Conservation (phyloP, 2,888 invertebrate species). For the Mythimna albipuncta region DNA sequence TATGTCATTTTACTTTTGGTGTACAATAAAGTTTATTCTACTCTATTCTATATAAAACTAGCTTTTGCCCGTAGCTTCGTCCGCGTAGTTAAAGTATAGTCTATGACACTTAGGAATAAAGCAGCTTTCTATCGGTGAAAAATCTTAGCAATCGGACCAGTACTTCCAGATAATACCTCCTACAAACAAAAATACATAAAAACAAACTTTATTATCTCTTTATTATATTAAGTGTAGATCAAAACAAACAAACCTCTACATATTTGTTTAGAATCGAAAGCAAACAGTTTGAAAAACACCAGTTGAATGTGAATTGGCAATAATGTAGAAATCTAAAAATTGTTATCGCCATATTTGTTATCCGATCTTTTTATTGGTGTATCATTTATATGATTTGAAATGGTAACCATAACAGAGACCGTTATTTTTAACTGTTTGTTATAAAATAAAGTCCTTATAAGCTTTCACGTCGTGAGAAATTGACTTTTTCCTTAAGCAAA, state of each 20-base stretch:
- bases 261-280: background rate
- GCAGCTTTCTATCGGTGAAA: no score
- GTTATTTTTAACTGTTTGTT: slow-evolving; percentile 25
- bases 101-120: no score
- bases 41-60: background rate
- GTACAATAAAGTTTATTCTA: no score
- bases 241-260: background rate
- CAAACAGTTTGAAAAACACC: background rate
- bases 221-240: background rate
- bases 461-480: no score
- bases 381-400: slow-evolving; percentile 15
- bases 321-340: slow-evolving; percentile 18
- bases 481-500: no score
- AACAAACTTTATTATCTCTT: no score
- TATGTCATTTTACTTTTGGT: no score
- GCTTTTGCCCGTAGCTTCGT: no score
- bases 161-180: no score
- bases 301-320: slow-evolving; percentile 1
- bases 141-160: no score
- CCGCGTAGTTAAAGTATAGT: no score
- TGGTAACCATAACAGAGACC: slow-evolving; percentile 11
- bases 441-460: background rate
- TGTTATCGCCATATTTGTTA: slow-evolving; percentile 18
- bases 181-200: no score
- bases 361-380: background rate